phyloP scores from a whole-genome alignment of 2,113 vertebrate genomes.

The Catharus bicknelli region DNA sequence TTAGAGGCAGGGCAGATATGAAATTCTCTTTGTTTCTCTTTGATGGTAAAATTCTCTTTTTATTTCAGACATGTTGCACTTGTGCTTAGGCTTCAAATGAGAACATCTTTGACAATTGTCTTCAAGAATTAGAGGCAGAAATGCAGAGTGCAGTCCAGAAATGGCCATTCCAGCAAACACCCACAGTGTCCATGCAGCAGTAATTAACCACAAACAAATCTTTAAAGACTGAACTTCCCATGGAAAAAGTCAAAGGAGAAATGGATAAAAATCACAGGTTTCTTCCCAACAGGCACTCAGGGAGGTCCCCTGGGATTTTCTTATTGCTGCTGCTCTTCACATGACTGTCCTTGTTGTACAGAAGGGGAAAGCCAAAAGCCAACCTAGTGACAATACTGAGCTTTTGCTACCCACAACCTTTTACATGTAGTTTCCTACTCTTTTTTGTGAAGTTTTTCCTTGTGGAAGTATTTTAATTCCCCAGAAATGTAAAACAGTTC shows the following conservation, averaged over 20 bases:
- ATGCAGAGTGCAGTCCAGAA: background rate
- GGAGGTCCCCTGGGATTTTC: background rate
- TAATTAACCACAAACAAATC: background rate
- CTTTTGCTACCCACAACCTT: background rate
- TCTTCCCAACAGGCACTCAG: background rate
- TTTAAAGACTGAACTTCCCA: background rate
- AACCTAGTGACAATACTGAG: background rate
- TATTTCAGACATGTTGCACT: background rate
- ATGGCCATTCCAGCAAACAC: background rate
- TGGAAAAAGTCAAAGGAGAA: background rate
- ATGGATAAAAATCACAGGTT: background rate
- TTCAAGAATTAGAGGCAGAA: background rate
- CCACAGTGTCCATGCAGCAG: background rate
- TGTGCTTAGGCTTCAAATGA: background rate
- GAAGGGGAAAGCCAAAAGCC: background rate
- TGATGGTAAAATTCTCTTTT: slow-evolving; percentile 30
- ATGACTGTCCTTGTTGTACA: background rate
- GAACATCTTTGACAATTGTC: background rate
- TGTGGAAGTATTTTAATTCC: background rate
- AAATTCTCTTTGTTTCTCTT: slow-evolving; percentile 52
- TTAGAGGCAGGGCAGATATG: background rate
- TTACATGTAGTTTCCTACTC: background rate
- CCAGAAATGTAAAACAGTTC: background rate
- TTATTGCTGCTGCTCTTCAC: background rate
- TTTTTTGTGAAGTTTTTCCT: too few relatives aligned